Base-by-base conservation (phyloP, 1,140 invertebrate species). In the Microplitis demolitor region DNA sequence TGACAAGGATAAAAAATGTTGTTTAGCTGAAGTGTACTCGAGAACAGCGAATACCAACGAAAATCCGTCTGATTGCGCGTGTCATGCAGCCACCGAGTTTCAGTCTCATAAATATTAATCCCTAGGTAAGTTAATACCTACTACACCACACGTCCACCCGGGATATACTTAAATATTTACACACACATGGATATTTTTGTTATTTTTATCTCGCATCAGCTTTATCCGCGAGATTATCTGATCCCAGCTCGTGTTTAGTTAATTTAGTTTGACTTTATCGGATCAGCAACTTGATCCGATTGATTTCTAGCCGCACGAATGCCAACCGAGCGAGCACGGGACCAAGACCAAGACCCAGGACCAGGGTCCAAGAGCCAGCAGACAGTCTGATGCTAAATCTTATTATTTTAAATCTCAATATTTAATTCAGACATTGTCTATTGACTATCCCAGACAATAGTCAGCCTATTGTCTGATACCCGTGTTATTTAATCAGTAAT, bases 241-340 rank as follows among this genome's bases (percentile, higher is more conserved):
- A 50, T 51, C 39, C 9, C 50, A 35, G 14, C 24, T 51, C 45
- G 50, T 67, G 66, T 67, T 67, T 67, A 53, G 50, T 67, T 67
- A 67, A 67, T 67, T 67, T 67, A 67, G 16, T 54, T 54, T 54
- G 66, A 67, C 50, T 67, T 67, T 67, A 67, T 67, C 66, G 50
- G 50, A 67, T 67, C 66, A 53, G 39, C 14, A 33, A 37, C 33
- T 39, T 45, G 35, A 67, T 67, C 66, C 66, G 66, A 67, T 67
- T 67, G 66, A 67, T 34, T 53, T 67, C 24, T 39, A 16, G 37
- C 62, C 62, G 62, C 62, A 50, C 24, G 24, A 24, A 2, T 24
- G 24, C 24, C 24, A 24, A 24, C 24, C 24, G 24, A 24, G 1
- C 24, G 24, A 14, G 53, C 6, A 31, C 39, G 6, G 37, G 33